These are phyloP conservation scores for Dasyurus viverrinus DNA, from an alignment of 2,113 vertebrate genomes.

Conservation along the genomic window DNA sequence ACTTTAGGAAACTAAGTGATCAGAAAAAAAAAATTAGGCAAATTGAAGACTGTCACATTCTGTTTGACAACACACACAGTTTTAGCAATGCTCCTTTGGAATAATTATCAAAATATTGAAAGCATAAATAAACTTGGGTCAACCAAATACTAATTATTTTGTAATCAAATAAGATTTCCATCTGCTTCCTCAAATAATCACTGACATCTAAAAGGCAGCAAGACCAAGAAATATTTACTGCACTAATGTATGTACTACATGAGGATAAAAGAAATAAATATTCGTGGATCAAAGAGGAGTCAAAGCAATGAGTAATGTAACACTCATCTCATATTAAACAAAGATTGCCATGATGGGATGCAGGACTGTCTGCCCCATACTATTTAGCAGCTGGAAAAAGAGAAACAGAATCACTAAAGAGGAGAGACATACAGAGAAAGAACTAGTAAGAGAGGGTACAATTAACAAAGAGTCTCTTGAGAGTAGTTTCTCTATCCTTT, in stretches of 20 bases:
- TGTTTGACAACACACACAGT: slow-evolving; percentile 67
- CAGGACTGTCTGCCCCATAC: slow-evolving; percentile 43
- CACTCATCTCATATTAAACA: slow-evolving; percentile 73
- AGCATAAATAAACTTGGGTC: slow-evolving; percentile 61
- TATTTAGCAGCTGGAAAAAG: slow-evolving; percentile 45
- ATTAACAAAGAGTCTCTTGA: not conserved
- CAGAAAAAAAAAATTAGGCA: slow-evolving; percentile 56
- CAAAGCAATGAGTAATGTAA: slow-evolving; percentile 44
- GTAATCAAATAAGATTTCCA: slow-evolving; percentile 68
- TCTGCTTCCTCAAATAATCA: slow-evolving; percentile 67
- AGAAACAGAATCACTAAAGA: slow-evolving; percentile 47
- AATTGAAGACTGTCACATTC: slow-evolving; percentile 49
- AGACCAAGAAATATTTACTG: slow-evolving; percentile 46
- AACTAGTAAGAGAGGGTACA: not conserved
- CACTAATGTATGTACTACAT: slow-evolving; percentile 46
- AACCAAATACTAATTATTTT: slow-evolving; percentile 67
- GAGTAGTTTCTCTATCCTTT: not conserved
- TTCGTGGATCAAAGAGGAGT: slow-evolving; percentile 47
- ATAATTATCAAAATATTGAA: slow-evolving; percentile 70
- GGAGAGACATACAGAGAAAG: not conserved
- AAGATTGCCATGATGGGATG: slow-evolving; percentile 64
- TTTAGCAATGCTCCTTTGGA: slow-evolving; percentile 65
- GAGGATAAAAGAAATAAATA: slow-evolving; percentile 66
- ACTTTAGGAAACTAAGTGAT: slow-evolving; percentile 60
- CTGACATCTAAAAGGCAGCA: slow-evolving; percentile 65